Evolutionary conservation across 2,113 vertebrate species (phyloP).

Genomic region (Antigone vipio): DNA sequence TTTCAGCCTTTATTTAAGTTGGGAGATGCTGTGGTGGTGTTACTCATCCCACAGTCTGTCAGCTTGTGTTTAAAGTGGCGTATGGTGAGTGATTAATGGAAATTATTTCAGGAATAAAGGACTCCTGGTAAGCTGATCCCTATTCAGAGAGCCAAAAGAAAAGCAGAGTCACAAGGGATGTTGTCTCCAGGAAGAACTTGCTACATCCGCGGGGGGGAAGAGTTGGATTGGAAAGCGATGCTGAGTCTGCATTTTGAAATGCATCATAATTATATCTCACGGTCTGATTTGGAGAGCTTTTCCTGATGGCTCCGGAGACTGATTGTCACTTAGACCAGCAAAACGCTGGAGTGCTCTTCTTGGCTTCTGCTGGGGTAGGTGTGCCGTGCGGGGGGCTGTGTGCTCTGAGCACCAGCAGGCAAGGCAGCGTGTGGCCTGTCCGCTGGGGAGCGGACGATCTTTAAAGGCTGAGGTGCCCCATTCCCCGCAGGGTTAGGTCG

Average conservation of each 20-base stretch:
- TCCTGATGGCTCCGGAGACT: background rate
- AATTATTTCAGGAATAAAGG: constrained; percentile 45
- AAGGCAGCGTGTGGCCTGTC: background rate
- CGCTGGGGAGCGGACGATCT: background rate
- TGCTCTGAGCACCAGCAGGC: background rate
- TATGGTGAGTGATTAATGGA: constrained; percentile 59
- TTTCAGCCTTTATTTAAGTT: background rate
- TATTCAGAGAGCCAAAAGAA: constrained; percentile 43
- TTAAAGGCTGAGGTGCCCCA: background rate
- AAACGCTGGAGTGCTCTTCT: background rate
- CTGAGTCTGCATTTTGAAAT: constrained; percentile 50
- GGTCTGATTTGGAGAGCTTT: constrained; percentile 15
- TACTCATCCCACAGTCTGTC: constrained; percentile 1
- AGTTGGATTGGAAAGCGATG: constrained; percentile 12
- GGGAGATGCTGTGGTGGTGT: background rate
- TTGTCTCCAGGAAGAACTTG: constrained; percentile 42
- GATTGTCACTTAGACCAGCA: background rate
- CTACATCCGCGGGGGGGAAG: background rate
- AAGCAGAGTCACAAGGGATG: constrained; percentile 43
- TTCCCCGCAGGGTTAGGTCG: rapidly evolving
- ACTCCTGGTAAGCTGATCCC: constrained; percentile 63
- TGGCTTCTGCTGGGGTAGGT: background rate
- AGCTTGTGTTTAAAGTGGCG: constrained; percentile 28
- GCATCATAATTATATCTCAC: constrained; percentile 32
- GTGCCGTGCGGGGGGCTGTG: background rate